A percentile compares a stretch with the other conserved stretches of the same genome.
Conservation (phyloP, 2,888 invertebrate species). For the Panzeria rudis region DNA sequence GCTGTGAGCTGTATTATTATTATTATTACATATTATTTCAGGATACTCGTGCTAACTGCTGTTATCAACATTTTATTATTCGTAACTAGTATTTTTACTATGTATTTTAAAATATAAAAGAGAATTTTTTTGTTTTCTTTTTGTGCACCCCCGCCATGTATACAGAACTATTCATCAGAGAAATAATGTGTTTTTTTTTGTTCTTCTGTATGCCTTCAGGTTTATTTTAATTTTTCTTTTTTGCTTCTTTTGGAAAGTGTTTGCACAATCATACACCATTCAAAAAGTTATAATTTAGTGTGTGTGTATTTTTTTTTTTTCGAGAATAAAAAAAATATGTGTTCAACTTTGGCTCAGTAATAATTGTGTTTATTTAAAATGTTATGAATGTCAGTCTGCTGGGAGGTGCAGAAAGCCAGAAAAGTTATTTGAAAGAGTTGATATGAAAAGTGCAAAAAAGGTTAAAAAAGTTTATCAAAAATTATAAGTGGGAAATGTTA, state of each 20-base stretch:
- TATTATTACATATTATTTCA: conserved; percentile 42
- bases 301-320: not conserved
- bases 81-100: not conserved
- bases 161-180: conserved; percentile 16
- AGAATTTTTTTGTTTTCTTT: not conserved
- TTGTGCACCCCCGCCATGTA: not conserved
- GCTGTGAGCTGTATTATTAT: not conserved
- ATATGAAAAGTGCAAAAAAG: conserved; percentile 4
- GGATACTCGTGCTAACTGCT: conserved; percentile 33
- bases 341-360: conserved; percentile 61
- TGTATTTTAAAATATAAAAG: not conserved
- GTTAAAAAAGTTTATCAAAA: conserved; percentile 5
- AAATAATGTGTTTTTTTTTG: conserved; percentile 15
- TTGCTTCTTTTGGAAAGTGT: conserved; percentile 51
- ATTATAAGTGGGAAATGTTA: not conserved
- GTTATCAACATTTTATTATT: conserved; percentile 23
- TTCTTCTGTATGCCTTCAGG: conserved; percentile 24
- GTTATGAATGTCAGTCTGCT: conserved; percentile 58
- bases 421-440: conserved; percentile 24
- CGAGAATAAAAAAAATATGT: not conserved
- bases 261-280: conserved; percentile 60
- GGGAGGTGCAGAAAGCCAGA: conserved; percentile 41
- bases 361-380: conserved; percentile 69
- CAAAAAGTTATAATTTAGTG: conserved; percentile 44
- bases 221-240: conserved; percentile 37